Evolutionary conservation across 2,797 vertebrate species (phyloP), one percentile per base, ranked within the genome.

Genomic region (Phataginus tetradactyla): DNA sequence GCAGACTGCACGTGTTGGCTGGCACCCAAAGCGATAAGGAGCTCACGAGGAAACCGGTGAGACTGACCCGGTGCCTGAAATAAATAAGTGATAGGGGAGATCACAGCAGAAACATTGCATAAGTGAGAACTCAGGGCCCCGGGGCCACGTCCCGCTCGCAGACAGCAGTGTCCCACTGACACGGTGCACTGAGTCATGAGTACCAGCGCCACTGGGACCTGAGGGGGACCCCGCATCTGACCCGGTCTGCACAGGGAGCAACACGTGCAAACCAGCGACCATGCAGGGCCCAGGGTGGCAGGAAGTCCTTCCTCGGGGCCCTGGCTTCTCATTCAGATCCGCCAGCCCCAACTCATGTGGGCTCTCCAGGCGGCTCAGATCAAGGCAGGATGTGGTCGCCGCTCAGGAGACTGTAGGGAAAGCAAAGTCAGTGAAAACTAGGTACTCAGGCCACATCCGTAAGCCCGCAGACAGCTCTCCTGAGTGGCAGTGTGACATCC

Each of bases 71-170:
- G 13, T 61, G 42, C 55, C 18, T 25, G 55, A 72, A 32, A 37
- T 63, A 21, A 87, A 37, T 25, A 53, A 32, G 59, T 0, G 11
- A 3, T 3, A 69, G 27, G 21, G 37, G 68, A 32, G 39, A 63
- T n/a, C 39, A 49, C 17, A 32, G 12, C 8, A 51, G n/a, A 45
- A 45, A 45, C 45, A 11, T 45, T 45, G 45, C 45, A 45, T 45
- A 14, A 6, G 37, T 0, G 14, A 32, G 8, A 69, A 45, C 53
- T 10, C 37, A 5, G 13, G 0, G 32, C 51, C 1, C 0, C 5
- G 3, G 49, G 72, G 18, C 10, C 18, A 13, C n/a, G 20, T 37
- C 23, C 45, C 1, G 18, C 49, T 78, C 32, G 25, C n/a, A 64
- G 8, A 20, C 59, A 15, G 45, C 59, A 63, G 39, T 11, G 69